Percentiles rank a stretch among this genome's conserved stretches.
These are phyloP conservation scores for Atrichornis clamosus DNA, from an alignment of 2,113 vertebrate species.

Conservation along the genomic window DNA sequence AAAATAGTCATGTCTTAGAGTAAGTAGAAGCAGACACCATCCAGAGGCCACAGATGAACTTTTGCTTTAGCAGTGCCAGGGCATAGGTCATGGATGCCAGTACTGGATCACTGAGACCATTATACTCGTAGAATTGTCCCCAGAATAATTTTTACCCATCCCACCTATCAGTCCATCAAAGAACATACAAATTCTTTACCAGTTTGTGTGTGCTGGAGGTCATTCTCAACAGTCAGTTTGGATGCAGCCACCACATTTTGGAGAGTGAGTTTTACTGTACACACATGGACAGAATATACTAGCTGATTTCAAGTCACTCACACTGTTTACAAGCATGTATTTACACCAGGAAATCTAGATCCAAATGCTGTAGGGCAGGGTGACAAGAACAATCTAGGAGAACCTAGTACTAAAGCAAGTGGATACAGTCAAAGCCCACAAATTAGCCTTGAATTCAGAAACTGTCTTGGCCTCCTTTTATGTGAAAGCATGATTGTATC, in stretches of 20 bases:
- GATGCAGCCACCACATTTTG: not conserved
- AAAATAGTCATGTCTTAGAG: not conserved
- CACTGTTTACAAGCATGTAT: not conserved
- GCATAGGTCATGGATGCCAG: not conserved
- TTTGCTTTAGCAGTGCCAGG: not conserved
- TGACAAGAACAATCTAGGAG: not conserved
- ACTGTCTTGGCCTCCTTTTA: not conserved
- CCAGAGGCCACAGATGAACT: not conserved
- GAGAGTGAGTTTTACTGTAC: not conserved
- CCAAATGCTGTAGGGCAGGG: not conserved
- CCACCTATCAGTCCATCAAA: not conserved
- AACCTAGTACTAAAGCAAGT: not conserved
- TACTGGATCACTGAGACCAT: not conserved
- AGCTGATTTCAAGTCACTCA: not conserved
- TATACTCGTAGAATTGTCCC: not conserved
- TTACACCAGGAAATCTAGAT: not conserved
- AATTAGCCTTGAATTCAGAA: not conserved
- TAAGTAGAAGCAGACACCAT: not conserved
- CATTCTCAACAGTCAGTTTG: not conserved
- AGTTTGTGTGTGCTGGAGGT: not conserved
- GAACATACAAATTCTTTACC: not conserved
- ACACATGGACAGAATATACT: not conserved
- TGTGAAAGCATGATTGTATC: not conserved
- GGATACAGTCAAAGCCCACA: not conserved
- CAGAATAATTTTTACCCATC: not conserved